Evolutionary conservation across 1,140 invertebrate species (phyloP), one percentile per base, ranked within the genome.

Genomic region (Zaprionus nigranus): DNA sequence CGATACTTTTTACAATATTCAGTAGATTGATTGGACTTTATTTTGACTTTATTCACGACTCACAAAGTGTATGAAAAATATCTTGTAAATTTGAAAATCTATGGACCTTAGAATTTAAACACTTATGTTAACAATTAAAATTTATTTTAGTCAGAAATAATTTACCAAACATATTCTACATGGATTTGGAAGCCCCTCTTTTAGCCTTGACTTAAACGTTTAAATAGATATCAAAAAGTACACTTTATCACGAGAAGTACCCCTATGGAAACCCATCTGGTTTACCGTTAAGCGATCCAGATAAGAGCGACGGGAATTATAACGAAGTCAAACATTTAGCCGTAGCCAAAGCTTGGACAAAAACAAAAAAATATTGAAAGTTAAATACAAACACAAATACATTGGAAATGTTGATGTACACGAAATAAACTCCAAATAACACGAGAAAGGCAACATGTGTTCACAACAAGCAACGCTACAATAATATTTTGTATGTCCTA

Each of bases 251-350:
- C 24, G 64, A 82, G 20, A 15, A 36, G 38, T 51, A 46, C 49
- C 60, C 68, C 53, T 66, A 57, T 61, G 69, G 66, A 63, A 72
- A 60, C 71, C 68, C 71, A 66, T 61, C 62, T 59, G 65, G 40
- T 36, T 77, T 64, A 64, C 66, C 56, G 74, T 79, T 82, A 82
- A 75, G 24, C 51, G 24, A 43, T 72, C 53, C 70, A 61, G 81
- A 75, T 84, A 72, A 60, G 70, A 65, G 54, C 69, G 56, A 54
- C 66, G 75, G 73, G 78, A 84, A 81, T 90, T 90, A 90, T 90
- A 80, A 82, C 81, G 81, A 90, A 84, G 85, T 76, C 85, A 85
- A 88, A 82, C 75, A 81, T 64, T 81, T 74, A 61, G 26, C 51
- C 20, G 69, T 49, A 15, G 38, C 38, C 6, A 40, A 38, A 38